Percentiles rank a stretch among this genome's conserved stretches.
Evolutionary conservation across 2,888 invertebrate genomes (phyloP).

Genomic region (Sinhomidia bicolor): DNA sequence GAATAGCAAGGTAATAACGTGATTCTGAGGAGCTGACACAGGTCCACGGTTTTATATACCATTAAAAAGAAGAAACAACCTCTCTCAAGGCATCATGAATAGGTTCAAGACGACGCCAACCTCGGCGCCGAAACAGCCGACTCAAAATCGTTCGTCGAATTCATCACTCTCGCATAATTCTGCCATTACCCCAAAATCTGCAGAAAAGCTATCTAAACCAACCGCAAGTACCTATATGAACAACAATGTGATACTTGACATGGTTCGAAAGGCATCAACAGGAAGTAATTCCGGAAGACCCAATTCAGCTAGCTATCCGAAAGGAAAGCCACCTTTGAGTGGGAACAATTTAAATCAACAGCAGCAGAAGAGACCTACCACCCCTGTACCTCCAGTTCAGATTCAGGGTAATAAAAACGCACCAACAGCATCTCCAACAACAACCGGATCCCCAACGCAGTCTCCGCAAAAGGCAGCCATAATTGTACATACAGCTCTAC

Average conservation of each 20-base stretch:
- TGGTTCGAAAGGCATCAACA: not conserved
- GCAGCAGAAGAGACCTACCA: constrained; percentile 34
- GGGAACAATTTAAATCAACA: not conserved
- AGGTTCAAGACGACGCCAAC: not conserved
- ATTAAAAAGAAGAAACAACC: not conserved
- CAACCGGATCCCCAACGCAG: not conserved
- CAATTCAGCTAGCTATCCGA: constrained; percentile 4
- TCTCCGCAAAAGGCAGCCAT: not conserved
- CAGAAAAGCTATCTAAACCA: constrained; percentile 25
- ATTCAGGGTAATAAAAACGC: constrained; percentile 2
- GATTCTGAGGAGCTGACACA: not conserved
- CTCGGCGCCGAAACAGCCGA: not conserved
- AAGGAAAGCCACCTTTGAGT: not conserved
- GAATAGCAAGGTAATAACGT: not conserved
- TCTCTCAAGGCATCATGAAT: not conserved
- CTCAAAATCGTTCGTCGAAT: constrained; percentile 14
- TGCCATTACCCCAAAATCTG: constrained; percentile 19
- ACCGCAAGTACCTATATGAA: constrained; percentile 41
- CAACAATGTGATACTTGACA: constrained; percentile 49
- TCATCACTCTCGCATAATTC: constrained; percentile 35
- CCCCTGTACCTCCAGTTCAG: too few species aligned
- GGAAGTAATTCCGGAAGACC: constrained; percentile 33
- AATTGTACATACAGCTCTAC: not conserved
- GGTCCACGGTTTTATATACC: not conserved
- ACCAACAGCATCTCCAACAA: not conserved